These are phyloP conservation scores for Manis javanica DNA, from an alignment of 2,797 vertebrate species.

Conservation along the genomic window DNA sequence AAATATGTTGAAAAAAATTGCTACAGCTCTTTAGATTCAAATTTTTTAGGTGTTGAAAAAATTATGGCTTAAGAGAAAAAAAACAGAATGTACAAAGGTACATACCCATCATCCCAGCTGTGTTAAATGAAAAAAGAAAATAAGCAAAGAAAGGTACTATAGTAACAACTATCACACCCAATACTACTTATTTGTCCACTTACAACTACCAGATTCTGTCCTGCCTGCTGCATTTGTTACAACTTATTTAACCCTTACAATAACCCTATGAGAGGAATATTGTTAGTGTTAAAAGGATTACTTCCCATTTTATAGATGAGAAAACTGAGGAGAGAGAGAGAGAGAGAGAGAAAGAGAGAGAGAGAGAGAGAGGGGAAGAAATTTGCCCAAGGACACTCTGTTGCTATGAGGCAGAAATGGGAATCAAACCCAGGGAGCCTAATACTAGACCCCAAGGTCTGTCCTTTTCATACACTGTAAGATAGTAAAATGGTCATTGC, in stretches of 20 bases:
- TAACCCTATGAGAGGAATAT: neutral
- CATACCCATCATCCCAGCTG: neutral
- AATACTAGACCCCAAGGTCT: neutral
- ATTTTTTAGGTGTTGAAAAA: neutral
- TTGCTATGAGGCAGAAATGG: neutral
- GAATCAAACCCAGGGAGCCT: neutral
- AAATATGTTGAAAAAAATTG: neutral
- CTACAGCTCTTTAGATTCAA: neutral
- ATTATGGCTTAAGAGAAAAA: neutral
- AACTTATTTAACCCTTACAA: neutral
- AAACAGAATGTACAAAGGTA: neutral
- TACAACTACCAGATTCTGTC: neutral
- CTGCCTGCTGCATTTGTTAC: neutral
- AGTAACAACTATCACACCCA: neutral
- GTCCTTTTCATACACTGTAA: neutral
- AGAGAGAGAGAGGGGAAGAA: too few species aligned
- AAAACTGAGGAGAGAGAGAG: neutral
- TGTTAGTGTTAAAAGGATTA: neutral
- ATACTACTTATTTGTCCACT: neutral
- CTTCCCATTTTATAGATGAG: neutral
- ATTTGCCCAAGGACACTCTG: neutral
- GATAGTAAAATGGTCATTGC: neutral
- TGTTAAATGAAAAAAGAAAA: neutral
- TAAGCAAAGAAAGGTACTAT: neutral
- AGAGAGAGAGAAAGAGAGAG: too few species aligned